Conservation (phyloP, 2,888 invertebrate genomes). For the Serripes groenlandicus region DNA sequence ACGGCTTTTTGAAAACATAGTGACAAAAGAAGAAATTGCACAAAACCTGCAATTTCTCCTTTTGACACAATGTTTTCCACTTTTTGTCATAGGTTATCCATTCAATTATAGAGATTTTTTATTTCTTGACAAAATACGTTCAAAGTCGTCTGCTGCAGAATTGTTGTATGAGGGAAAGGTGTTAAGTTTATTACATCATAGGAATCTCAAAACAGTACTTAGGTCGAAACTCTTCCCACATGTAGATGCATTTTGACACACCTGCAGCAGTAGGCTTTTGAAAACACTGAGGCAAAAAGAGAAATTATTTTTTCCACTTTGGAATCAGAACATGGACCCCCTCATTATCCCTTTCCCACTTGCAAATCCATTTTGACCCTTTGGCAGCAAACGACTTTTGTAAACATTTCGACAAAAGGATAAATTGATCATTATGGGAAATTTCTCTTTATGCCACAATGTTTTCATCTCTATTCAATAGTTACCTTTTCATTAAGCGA, state of each 20-base stretch:
- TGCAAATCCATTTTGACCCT: not conserved
- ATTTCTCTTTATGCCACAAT: not conserved
- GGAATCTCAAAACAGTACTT: too few relatives aligned
- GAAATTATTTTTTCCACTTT: not conserved
- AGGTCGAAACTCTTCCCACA: too few relatives aligned
- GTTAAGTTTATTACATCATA: too few relatives aligned
- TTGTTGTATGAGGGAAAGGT: too few relatives aligned
- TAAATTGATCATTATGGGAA: not conserved
- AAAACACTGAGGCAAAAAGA: not conserved
- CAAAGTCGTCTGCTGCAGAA: too few relatives aligned
- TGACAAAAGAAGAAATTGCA: not conserved
- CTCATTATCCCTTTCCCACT: not conserved
- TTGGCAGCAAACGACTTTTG: not conserved
- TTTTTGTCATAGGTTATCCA: too few relatives aligned
- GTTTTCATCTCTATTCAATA: too few relatives aligned
- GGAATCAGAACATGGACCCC: not conserved
- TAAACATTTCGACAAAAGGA: slow-evolving; percentile 5
- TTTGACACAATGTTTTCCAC: not conserved
- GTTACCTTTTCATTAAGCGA: too few relatives aligned
- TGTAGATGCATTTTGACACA: not conserved
- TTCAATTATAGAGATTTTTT: too few relatives aligned
- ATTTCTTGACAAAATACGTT: too few relatives aligned
- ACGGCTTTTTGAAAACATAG: not conserved
- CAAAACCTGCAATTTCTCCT: not conserved
- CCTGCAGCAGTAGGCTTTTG: not conserved